These are phyloP conservation scores for Hystrix cristata DNA, from an alignment of 2,113 vertebrate genomes.

Conservation along the genomic window DNA sequence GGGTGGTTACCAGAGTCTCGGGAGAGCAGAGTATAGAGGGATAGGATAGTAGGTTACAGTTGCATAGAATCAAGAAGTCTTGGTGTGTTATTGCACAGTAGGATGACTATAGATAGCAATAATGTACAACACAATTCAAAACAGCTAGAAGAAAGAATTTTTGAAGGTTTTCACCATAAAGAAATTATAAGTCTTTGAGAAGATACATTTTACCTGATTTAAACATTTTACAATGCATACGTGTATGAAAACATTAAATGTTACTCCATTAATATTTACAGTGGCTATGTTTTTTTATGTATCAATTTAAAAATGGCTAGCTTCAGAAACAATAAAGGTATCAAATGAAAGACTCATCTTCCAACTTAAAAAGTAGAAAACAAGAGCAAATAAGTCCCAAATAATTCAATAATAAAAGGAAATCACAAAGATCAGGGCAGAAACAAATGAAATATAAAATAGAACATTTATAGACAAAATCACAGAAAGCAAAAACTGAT, in stretches of 20 bases:
- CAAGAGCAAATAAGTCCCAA: background rate
- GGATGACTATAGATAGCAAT: too few species aligned
- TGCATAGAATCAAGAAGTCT: background rate
- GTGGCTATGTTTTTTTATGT: background rate
- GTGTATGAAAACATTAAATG: background rate
- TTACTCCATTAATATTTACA: background rate
- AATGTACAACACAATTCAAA: too few species aligned
- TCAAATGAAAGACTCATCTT: conserved; percentile 6
- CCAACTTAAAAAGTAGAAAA: conserved; percentile 9
- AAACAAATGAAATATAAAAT: conserved; percentile 21
- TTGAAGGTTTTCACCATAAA: background rate
- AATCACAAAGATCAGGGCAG: background rate
- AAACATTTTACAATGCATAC: background rate
- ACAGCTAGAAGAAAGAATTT: too few species aligned
- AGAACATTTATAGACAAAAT: background rate
- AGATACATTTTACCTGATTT: background rate
- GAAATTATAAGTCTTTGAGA: background rate
- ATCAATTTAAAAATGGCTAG: background rate
- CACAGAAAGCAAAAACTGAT: background rate
- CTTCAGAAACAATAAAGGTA: background rate
- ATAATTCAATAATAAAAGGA: background rate
- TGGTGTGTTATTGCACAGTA: background rate
- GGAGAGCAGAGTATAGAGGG: background rate
- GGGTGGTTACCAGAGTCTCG: background rate
- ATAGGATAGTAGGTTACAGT: background rate